Evolutionary conservation across 2,888 invertebrate genomes (phyloP).

Genomic region (Lamellibrachia columna): DNA sequence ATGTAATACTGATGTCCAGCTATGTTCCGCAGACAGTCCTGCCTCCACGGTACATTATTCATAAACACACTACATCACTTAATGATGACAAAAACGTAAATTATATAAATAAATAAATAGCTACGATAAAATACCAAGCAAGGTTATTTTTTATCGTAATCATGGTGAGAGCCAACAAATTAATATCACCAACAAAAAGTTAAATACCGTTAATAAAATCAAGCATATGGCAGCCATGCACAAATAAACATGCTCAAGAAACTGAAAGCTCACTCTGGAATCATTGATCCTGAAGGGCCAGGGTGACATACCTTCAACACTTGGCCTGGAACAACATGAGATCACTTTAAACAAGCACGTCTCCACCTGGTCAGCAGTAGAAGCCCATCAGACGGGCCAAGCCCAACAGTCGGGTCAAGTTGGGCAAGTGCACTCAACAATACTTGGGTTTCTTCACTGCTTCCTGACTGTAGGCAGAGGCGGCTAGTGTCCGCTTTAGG

Average conservation of each 20-base stretch:
- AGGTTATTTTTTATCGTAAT: not conserved
- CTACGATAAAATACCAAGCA: not conserved
- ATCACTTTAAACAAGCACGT: not conserved
- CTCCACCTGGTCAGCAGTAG: conserved; percentile 21
- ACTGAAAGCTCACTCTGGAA: not conserved
- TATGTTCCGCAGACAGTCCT: not conserved
- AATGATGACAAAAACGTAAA: not conserved
- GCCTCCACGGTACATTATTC: not conserved
- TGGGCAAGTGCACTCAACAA: not conserved
- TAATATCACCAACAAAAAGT: not conserved
- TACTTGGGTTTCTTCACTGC: conserved; percentile 28
- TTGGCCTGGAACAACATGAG: not conserved
- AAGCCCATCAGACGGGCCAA: not conserved
- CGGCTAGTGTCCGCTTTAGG: conserved; percentile 29
- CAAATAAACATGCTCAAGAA: not conserved
- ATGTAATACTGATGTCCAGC: not conserved
- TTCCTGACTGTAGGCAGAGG: not conserved
- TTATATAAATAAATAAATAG: not conserved
- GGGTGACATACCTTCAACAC: not conserved
- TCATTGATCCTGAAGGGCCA: not conserved
- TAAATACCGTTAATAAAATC: not conserved
- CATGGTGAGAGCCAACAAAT: not conserved
- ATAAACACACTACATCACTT: not conserved
- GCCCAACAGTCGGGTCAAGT: not conserved
- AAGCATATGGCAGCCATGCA: not conserved